Percentiles rank a stretch among this genome's conserved stretches.
phyloP scores from a whole-genome alignment of 37 sponge, comb jelly and placozoan genomes.

The Theonella swinhoei region DNA sequence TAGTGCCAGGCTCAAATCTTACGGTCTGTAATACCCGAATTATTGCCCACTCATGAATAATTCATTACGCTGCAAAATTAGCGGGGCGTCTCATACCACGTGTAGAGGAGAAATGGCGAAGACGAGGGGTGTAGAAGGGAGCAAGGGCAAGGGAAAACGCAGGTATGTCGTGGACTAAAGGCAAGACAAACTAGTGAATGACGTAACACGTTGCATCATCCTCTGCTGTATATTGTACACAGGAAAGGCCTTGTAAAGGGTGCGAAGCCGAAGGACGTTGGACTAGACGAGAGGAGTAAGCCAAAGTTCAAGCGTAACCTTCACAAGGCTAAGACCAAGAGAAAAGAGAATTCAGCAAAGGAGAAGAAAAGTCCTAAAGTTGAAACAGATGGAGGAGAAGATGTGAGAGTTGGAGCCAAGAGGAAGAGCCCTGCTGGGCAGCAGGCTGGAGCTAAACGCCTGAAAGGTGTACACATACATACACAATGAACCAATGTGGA shows the following conservation, averaged over 20 bases:
- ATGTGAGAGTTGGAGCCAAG: background rate
- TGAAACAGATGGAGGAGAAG: background rate
- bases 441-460: background rate
- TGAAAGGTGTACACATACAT: too few species aligned
- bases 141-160: background rate
- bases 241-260: background rate
- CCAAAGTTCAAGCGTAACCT: background rate
- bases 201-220: too few species aligned
- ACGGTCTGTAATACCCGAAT: constrained; percentile 6
- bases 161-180: too few species aligned
- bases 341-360: background rate
- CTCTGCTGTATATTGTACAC: too few species aligned
- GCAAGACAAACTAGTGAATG: too few species aligned
- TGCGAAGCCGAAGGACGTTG: background rate
- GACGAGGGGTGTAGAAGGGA: background rate
- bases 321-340: background rate
- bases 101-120: background rate
- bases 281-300: background rate
- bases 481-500: too few species aligned
- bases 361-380: background rate
- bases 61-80: too few species aligned
- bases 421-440: background rate
- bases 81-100: too few species aligned
- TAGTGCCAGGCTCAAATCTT: constrained; percentile 29
- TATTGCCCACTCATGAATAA: background rate